These are phyloP conservation scores for Bothrops jararaca DNA, from an alignment of 2,113 vertebrate genomes.

Conservation along the genomic window DNA sequence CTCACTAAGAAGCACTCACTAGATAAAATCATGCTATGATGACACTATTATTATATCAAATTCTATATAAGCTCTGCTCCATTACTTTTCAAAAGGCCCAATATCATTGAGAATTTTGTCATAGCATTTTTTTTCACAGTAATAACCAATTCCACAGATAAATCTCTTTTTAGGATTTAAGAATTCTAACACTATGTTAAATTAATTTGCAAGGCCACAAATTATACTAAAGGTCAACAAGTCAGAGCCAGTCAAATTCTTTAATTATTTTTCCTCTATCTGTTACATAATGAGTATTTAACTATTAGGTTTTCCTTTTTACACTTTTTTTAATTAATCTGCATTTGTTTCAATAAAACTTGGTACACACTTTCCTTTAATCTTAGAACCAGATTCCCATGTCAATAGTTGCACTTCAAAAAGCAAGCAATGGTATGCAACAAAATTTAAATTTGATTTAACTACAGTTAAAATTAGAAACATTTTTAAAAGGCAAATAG, in stretches of 20 bases:
- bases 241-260: background rate
- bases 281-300: background rate
- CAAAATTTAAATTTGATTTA: background rate
- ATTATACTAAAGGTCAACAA: conserved; percentile 1
- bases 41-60: background rate
- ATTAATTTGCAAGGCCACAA: conserved; percentile 28
- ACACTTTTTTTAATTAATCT: background rate
- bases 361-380: background rate
- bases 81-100: background rate
- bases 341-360: background rate
- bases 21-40: background rate
- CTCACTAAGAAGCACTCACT: background rate
- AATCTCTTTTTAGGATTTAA: conserved; percentile 15
- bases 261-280: background rate
- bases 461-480: background rate
- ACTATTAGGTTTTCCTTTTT: background rate
- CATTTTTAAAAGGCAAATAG: background rate
- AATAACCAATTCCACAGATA: background rate
- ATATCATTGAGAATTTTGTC: conserved; percentile 23
- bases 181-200: background rate
- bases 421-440: background rate
- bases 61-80: background rate
- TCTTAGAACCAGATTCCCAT: background rate
- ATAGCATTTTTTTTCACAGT: conserved; percentile 5
- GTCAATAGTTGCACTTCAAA: background rate